Percentiles rank a stretch among this genome's conserved stretches.
These are phyloP conservation scores for Oryzias curvinotus DNA, from an alignment of 2,113 vertebrate genomes.

Conservation along the genomic window DNA sequence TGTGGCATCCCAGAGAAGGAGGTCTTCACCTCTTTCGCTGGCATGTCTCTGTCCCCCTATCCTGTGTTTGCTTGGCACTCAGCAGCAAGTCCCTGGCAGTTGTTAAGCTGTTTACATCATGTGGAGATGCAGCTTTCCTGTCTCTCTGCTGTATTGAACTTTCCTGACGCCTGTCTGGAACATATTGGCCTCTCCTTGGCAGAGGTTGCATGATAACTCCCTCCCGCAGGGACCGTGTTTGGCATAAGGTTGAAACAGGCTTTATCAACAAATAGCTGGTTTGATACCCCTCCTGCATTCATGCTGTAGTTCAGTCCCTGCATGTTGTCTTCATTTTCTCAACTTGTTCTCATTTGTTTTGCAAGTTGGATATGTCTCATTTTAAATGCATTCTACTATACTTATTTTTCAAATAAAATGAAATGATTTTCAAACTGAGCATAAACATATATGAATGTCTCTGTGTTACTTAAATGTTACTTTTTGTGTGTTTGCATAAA, in stretches of 20 bases:
- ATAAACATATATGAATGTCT: too few relatives aligned
- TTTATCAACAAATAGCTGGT: constrained; percentile 19
- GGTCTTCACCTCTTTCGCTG: constrained; percentile 30
- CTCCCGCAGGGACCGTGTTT: constrained; percentile 29
- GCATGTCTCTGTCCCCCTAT: constrained; percentile 30
- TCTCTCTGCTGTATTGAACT: constrained; percentile 32
- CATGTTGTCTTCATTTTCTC: constrained; percentile 16
- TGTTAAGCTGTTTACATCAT: constrained; percentile 54
- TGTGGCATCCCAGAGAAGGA: constrained; percentile 20
- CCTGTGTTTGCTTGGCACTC: constrained; percentile 39
- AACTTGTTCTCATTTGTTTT: background rate
- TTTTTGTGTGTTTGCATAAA: too few relatives aligned
- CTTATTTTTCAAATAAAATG: too few relatives aligned
- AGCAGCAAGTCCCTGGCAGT: constrained; percentile 32
- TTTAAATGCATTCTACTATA: too few relatives aligned
- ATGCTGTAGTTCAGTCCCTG: constrained; percentile 8
- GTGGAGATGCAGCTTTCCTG: constrained; percentile 44
- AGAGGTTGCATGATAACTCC: constrained; percentile 35
- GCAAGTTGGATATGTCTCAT: too few relatives aligned
- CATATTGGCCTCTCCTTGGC: constrained; percentile 44
- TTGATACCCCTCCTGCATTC: constrained; percentile 10
- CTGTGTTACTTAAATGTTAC: too few relatives aligned
- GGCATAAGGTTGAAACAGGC: constrained; percentile 25
- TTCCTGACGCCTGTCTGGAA: constrained; percentile 49
- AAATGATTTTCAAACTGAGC: too few relatives aligned